Evolutionary conservation across 1,140 invertebrate species (phyloP).

Genomic region (Potamilus streckersoni): DNA sequence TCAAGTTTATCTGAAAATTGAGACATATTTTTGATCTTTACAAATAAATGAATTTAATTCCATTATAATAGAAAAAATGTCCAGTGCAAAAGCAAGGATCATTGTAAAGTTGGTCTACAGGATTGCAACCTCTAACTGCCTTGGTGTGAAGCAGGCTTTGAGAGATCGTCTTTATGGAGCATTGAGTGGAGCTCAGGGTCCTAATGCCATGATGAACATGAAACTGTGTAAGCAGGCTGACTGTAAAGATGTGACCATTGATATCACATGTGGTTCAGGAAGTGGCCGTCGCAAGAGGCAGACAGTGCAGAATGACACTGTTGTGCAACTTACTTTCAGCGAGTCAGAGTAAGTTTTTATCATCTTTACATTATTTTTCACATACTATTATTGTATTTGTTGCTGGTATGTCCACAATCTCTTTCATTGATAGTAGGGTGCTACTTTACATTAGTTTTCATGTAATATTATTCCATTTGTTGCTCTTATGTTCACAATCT

Average conservation of each 20-base stretch:
- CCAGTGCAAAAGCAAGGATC: not conserved
- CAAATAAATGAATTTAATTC: too few relatives aligned
- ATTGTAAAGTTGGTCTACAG: constrained; percentile 16
- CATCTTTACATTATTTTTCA: not conserved
- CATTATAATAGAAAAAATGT: too few relatives aligned
- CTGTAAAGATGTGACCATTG: constrained; percentile 32
- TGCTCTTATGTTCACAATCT: too few relatives aligned
- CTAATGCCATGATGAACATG: constrained; percentile 3
- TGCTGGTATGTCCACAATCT: too few relatives aligned
- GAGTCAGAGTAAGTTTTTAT: constrained; percentile 24
- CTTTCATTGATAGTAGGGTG: too few relatives aligned
- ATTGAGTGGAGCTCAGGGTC: not conserved
- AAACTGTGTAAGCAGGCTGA: constrained; percentile 21
- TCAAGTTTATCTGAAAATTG: too few relatives aligned
- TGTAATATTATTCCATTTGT: too few relatives aligned
- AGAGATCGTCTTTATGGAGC: not conserved
- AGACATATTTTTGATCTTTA: too few relatives aligned
- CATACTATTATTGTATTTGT: too few relatives aligned
- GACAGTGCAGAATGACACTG: not conserved
- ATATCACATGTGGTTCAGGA: constrained; percentile 20
- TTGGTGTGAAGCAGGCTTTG: constrained; percentile 13
- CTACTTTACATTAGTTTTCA: not conserved
- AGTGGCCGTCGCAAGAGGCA: constrained; percentile 14
- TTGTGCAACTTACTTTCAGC: constrained; percentile 8
- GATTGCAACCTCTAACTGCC: constrained; percentile 24